Base-by-base conservation (phyloP, 2,888 invertebrate genomes). In the Drosophila hawaiiensis region DNA sequence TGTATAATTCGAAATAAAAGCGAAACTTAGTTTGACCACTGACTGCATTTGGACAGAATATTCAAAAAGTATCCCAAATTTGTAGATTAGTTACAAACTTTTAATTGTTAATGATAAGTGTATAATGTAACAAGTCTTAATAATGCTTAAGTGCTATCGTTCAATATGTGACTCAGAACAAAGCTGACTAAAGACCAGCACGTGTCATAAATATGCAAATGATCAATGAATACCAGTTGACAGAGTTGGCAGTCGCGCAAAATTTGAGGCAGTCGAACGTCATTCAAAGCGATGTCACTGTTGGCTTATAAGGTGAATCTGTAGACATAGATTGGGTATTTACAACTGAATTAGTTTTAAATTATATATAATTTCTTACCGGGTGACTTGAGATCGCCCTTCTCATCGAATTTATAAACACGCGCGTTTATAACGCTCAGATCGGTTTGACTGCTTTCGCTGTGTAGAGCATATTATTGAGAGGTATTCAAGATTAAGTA, bases 331-430 rank as follows among this genome's bases (percentile, higher is more conserved):
- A 43, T 16, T 10, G 35, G 14, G 29, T n/a, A 29, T 54, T 29
- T 19, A 39, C 7, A 16, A 22, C 4, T 25, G 6, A 31, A 3
- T 14, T 1, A 5, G 4, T 4, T 4, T 14, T 16, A 35, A 12
- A 4, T 16, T 4, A 14, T 22, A 35, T 31, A n/a, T 31, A 4
- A 4, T 33, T 5, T 33, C 63, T 49, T 19, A 87, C 85, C 86
- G 47, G 84, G 75, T 1, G 73, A 68, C 28, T 86, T 86, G 6
- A 86, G 76, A 69, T 86, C 87, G 35, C 86, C 86, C 43, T 78
- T 89, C 41, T 87, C 86, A 37, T 87, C 87, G 68, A 87, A 87
- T 54, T 90, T 90, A 37, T 87, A 87, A 10, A 87, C 86, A 10
- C 90, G 84, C 1, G 90, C 90, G 61, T 87, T 87, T 19, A 87